phyloP scores from a whole-genome alignment of 2,113 vertebrate species.

The Hydropotes inermis region DNA sequence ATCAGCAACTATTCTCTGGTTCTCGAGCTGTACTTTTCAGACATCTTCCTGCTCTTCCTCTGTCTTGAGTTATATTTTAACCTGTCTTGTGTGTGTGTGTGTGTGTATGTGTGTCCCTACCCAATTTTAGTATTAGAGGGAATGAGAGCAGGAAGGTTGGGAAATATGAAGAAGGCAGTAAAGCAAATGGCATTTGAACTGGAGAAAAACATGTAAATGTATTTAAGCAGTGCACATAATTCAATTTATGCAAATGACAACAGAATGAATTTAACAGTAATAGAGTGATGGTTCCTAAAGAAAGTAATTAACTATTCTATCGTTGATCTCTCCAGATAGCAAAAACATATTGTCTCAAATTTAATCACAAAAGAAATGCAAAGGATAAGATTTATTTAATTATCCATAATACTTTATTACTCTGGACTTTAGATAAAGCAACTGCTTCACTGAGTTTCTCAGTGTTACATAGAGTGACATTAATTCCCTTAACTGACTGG shows the following conservation, averaged over 20 bases:
- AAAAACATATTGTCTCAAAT: conserved; percentile 48
- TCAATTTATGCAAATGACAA: conserved; percentile 50
- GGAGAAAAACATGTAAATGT: not conserved
- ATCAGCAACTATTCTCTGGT: not conserved
- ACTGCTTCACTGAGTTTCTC: conserved; percentile 63
- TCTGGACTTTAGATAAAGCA: conserved; percentile 47
- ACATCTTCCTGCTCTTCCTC: not conserved
- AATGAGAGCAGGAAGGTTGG: not conserved
- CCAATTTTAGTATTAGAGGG: not conserved
- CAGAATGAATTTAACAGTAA: conserved; percentile 27
- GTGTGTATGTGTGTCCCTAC: not conserved
- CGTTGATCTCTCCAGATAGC: conserved; percentile 42
- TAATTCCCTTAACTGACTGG: conserved; percentile 45
- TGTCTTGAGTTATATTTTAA: not conserved
- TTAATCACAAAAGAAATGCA: conserved; percentile 51
- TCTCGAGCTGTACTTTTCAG: not conserved
- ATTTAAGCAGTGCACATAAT: not conserved
- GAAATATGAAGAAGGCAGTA: not conserved
- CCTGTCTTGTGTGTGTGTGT: not conserved
- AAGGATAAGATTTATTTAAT: conserved; percentile 25
- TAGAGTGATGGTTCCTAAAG: conserved; percentile 37
- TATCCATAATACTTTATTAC: not conserved
- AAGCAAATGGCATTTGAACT: conserved; percentile 29
- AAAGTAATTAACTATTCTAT: conserved; percentile 54
- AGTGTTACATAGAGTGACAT: conserved; percentile 42